phyloP scores from a whole-genome alignment of 1,140 invertebrate genomes.

The Colletes latitarsis region DNA sequence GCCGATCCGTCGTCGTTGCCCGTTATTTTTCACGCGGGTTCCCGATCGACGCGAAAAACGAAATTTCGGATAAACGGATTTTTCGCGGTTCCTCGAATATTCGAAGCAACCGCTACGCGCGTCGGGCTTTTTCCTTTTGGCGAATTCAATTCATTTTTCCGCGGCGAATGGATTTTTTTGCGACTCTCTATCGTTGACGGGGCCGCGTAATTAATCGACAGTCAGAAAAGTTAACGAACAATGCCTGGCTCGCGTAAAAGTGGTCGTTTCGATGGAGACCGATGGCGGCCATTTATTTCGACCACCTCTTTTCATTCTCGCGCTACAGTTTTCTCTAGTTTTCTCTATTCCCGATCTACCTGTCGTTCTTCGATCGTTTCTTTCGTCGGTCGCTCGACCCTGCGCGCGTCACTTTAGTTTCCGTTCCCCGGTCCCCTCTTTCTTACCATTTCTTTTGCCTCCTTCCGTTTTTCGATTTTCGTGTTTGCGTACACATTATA shows the following conservation, averaged over 20 bases:
- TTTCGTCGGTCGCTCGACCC: neutral
- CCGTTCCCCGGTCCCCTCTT: neutral
- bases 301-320: neutral
- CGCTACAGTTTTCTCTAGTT: neutral
- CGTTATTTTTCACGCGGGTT: neutral
- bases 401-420: neutral
- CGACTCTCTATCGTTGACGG: constrained; percentile 28
- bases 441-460: too few relatives aligned
- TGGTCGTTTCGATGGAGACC: constrained; percentile 52
- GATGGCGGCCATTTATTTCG: constrained; percentile 57
- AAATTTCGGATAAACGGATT: neutral
- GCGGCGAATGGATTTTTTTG: constrained; percentile 44
- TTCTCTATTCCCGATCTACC: neutral
- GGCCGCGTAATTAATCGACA: constrained; percentile 53
- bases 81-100: neutral
- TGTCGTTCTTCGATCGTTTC: neutral
- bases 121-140: neutral
- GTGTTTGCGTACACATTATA: neutral
- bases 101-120: too few relatives aligned
- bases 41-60: neutral
- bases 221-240: constrained; percentile 57
- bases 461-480: neutral
- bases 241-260: constrained; percentile 49
- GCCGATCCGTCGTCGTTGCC: too few relatives aligned
- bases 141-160: constrained; percentile 41